phyloP scores from a whole-genome alignment of 2,797 vertebrate species.

The Tadarida brasiliensis region DNA sequence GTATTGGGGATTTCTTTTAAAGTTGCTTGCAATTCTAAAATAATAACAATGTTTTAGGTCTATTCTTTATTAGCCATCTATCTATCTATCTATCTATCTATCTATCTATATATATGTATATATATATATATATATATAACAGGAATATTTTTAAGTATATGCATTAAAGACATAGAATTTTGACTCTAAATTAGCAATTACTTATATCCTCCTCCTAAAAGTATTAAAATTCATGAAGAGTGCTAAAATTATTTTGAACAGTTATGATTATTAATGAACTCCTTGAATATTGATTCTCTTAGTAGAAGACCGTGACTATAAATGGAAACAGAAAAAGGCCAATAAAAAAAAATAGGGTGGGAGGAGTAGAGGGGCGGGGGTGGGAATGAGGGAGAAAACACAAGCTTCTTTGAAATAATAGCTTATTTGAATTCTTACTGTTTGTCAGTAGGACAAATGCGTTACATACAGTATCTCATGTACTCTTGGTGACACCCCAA shows the following conservation, averaged over 20 bases:
- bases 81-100: too few relatives aligned
- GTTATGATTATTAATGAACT: constrained; percentile 70
- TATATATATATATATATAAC: not conserved
- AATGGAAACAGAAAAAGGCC: constrained; percentile 58
- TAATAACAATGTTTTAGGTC: constrained; percentile 22
- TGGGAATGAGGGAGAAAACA: not conserved
- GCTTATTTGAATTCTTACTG: not conserved
- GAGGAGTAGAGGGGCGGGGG: not conserved
- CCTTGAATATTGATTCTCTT: constrained; percentile 62
- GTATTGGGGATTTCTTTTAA: not conserved
- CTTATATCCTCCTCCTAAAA: constrained; percentile 66
- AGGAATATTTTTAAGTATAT: constrained; percentile 49
- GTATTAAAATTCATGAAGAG: constrained; percentile 70
- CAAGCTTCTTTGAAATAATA: not conserved
- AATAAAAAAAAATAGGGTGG: not conserved
- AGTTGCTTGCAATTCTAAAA: constrained; percentile 24
- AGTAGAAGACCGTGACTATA: constrained; percentile 43
- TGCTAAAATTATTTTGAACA: constrained; percentile 71
- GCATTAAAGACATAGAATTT: constrained; percentile 55
- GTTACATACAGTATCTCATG: not conserved
- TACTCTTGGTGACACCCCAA: not conserved
- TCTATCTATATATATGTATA: not conserved
- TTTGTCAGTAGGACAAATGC: not conserved
- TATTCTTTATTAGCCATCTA: not conserved
- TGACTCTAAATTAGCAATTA: constrained; percentile 69